A percentile compares a stretch with the other conserved stretches of the same genome.
These are phyloP conservation scores for Acronicta alni DNA, from an alignment of 2,888 invertebrate species.

Conservation along the genomic window DNA sequence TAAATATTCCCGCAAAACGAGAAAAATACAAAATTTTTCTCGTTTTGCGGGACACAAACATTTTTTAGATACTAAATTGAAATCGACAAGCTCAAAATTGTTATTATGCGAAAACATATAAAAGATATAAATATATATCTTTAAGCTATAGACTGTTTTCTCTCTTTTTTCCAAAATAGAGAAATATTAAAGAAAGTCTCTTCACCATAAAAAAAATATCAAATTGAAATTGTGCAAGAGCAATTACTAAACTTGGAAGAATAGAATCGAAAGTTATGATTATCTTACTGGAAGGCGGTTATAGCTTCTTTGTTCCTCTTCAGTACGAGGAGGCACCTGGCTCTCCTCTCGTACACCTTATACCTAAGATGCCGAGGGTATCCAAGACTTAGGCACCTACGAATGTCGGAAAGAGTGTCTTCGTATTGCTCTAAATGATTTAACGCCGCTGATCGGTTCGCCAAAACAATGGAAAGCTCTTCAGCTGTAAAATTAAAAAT, in stretches of 20 bases:
- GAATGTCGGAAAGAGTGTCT: constrained; percentile 92
- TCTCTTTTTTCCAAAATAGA: too few relatives aligned
- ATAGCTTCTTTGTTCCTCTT: constrained; percentile 91
- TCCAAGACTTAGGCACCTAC: constrained; percentile 90
- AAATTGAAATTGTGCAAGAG: too few relatives aligned
- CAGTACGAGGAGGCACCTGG: constrained; percentile 91
- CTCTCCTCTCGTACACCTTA: constrained; percentile 93
- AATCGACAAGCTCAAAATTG: too few relatives aligned
- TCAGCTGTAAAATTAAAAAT: constrained; percentile 75
- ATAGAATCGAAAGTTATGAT: neutral
- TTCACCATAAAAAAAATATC: too few relatives aligned
- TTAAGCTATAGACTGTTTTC: too few relatives aligned
- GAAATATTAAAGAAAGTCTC: too few relatives aligned
- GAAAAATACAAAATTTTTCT: too few relatives aligned
- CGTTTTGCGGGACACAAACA: too few relatives aligned
- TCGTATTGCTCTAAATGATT: constrained; percentile 92
- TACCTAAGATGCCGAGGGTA: constrained; percentile 93
- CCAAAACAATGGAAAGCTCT: constrained; percentile 92
- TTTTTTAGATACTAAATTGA: too few relatives aligned
- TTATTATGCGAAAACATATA: too few relatives aligned
- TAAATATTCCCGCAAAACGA: too few relatives aligned
- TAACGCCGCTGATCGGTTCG: constrained; percentile 94
- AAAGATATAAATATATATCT: too few relatives aligned
- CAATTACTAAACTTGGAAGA: neutral
- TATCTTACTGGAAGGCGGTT: constrained; percentile 89